phyloP scores from a whole-genome alignment of 1,140 invertebrate genomes.

The Latrodectus geometricus region DNA sequence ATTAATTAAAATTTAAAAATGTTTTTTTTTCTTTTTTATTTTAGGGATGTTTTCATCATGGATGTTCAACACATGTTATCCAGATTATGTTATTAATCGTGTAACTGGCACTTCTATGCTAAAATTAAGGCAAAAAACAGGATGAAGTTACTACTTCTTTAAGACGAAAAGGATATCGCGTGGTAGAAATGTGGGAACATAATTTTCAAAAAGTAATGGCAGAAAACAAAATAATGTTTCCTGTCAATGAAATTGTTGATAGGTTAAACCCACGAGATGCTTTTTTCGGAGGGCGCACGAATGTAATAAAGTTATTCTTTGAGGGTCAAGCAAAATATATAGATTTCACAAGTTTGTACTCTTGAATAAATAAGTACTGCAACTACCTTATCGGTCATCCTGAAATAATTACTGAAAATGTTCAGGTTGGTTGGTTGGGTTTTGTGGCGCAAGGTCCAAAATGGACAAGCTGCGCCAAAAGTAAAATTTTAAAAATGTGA shows the following conservation, averaged over 20 bases:
- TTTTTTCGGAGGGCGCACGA: background rate
- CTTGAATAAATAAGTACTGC: background rate
- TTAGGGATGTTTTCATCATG: background rate
- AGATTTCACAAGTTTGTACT: background rate
- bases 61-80: background rate
- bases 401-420: background rate
- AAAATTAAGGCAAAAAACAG: background rate
- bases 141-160: background rate
- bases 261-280: background rate
- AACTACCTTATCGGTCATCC: background rate
- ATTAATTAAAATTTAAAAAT: background rate
- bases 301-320: background rate
- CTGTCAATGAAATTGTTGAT: background rate
- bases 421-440: too few species aligned
- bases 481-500: too few species aligned
- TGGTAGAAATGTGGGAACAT: background rate
- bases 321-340: background rate
- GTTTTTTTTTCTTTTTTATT: background rate
- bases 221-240: background rate
- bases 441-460: too few species aligned
- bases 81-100: background rate
- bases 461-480: too few species aligned
- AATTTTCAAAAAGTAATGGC: background rate
- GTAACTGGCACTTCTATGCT: background rate
- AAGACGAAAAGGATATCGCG: background rate